A percentile compares a stretch with the other conserved stretches of the same genome.
Evolutionary conservation across 2,113 vertebrate species (phyloP).

Genomic region (Chroicocephalus ridibundus): DNA sequence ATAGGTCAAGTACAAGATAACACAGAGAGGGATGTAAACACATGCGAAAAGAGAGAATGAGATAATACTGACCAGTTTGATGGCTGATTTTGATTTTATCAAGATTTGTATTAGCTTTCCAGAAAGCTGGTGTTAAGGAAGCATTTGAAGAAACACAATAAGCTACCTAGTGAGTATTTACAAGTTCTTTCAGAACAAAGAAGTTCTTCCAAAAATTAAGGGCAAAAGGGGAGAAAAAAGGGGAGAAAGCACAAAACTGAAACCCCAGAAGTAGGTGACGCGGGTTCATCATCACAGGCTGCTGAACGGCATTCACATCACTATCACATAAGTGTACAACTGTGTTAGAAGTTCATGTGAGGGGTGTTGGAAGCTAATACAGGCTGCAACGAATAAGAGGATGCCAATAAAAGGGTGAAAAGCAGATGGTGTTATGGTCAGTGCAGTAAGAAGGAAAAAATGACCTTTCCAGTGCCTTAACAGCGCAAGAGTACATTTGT

Average conservation of each 20-base stretch:
- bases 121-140: background rate
- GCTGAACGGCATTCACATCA: background rate
- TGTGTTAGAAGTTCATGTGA: background rate
- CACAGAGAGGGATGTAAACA: background rate
- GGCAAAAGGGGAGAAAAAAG: background rate
- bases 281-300: rapidly evolving
- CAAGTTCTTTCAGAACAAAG: background rate
- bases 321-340: background rate
- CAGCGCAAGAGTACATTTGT: background rate
- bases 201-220: background rate
- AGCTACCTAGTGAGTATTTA: background rate
- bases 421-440: background rate
- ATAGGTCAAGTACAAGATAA: background rate
- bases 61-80: background rate
- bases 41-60: background rate
- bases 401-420: background rate
- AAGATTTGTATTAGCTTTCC: background rate
- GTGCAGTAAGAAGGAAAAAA: background rate
- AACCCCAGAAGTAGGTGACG: background rate
- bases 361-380: background rate
- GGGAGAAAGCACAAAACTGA: background rate
- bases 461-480: background rate
- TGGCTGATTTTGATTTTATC: background rate
- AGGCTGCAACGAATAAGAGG: background rate
- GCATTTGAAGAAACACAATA: background rate